phyloP scores from a whole-genome alignment of 1,140 invertebrate species.

The Aphelenchoides besseyi region DNA sequence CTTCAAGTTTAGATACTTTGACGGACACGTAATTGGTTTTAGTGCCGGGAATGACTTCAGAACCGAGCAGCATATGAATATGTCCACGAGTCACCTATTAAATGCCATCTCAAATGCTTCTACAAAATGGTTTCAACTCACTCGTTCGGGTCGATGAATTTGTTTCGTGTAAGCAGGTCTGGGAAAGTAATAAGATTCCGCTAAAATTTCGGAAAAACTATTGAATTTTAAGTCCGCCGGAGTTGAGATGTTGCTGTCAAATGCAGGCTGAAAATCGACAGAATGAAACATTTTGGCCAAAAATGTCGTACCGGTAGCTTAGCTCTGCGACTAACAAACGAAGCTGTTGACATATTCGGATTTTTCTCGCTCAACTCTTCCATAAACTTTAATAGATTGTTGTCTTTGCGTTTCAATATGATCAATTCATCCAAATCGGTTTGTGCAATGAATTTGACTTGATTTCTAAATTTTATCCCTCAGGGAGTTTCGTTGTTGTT shows the following conservation, averaged over 20 bases:
- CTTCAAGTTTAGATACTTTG: not conserved
- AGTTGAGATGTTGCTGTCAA: not conserved
- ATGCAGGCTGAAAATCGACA: not conserved
- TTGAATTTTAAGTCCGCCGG: conserved; percentile 6
- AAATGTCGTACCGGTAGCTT: conserved; percentile 11
- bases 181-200: conserved; percentile 22
- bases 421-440: conserved; percentile 29
- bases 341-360: conserved; percentile 5
- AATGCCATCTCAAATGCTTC: not conserved
- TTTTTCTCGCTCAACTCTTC: conserved; percentile 10
- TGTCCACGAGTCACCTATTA: not conserved
- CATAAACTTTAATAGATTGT: not conserved
- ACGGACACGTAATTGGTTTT: not conserved
- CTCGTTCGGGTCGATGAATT: conserved; percentile 29
- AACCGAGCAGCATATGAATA: not conserved
- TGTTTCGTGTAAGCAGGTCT: conserved; percentile 20
- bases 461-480: not conserved
- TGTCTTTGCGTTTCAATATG: not conserved
- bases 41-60: conserved; percentile 7
- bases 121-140: not conserved
- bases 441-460: conserved; percentile 30
- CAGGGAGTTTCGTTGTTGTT: too few species aligned
- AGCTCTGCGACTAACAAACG: conserved; percentile 24
- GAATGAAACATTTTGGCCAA: too few species aligned
- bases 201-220: not conserved